These are phyloP conservation scores for Bombylius major DNA, from an alignment of 2,888 invertebrate genomes.

Conservation along the genomic window DNA sequence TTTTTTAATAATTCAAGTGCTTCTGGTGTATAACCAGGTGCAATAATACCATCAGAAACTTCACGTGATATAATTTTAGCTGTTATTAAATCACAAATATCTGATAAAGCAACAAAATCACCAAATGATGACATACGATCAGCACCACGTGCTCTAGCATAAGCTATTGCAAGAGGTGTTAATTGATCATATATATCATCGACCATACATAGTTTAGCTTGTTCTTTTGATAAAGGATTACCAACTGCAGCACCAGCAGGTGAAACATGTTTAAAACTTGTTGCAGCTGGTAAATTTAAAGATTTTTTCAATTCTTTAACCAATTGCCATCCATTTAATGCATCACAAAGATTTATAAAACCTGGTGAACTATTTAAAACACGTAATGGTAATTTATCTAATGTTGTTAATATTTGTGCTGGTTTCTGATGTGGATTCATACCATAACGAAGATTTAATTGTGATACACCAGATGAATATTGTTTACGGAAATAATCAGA, in stretches of 20 bases:
- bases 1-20: conserved; percentile 79
- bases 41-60: conserved; percentile 97
- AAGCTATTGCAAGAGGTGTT: conserved; percentile 77
- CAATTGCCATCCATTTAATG: conserved; percentile 93
- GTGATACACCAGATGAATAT: conserved; percentile 64
- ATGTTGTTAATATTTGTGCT: conserved; percentile 77
- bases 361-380: conserved; percentile 93
- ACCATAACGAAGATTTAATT: conserved; percentile 78
- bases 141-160: conserved; percentile 92
- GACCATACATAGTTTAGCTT: conserved; percentile 89
- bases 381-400: conserved; percentile 65
- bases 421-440: conserved; percentile 99
- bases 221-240: conserved; percentile 56
- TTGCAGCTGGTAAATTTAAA: conserved; percentile 74
- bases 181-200: conserved; percentile 62
- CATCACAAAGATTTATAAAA: conserved; percentile 94
- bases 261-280: conserved; percentile 97
- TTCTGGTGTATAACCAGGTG: conserved; percentile 75
- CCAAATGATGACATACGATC: conserved; percentile 99
- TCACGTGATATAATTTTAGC: conserved; percentile 85
- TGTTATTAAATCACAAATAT: conserved; percentile 77
- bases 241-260: conserved; percentile 96
- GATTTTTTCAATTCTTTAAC: conserved; percentile 77
- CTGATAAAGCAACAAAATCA: conserved; percentile 91
- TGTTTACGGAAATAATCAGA: conserved; percentile 90